Conservation (phyloP, 1,140 invertebrate species). For the Atta colombica region DNA sequence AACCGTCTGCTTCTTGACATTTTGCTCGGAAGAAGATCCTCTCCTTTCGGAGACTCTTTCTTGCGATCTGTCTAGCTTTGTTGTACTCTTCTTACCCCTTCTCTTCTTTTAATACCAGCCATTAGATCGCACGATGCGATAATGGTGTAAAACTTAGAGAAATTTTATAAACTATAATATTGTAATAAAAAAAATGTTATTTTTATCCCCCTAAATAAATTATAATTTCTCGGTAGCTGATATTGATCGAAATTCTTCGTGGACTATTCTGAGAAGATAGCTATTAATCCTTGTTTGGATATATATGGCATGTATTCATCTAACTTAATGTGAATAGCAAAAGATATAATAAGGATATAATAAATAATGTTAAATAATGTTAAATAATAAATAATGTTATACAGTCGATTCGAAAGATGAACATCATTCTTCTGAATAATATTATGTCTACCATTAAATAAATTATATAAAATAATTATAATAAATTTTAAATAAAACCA, state of each 20-base stretch:
- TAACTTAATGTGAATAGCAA: not conserved
- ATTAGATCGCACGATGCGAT: slow-evolving; percentile 45
- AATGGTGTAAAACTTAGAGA: slow-evolving; percentile 2
- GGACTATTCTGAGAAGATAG: not conserved
- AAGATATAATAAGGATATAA: slow-evolving; percentile 1
- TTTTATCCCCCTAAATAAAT: not conserved
- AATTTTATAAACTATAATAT: not conserved
- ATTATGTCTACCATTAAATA: not conserved
- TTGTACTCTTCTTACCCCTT: slow-evolving; percentile 34
- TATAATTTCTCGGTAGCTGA: not conserved
- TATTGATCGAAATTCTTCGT: slow-evolving; percentile 14
- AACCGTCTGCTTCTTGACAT: slow-evolving; percentile 82
- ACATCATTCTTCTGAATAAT: not conserved
- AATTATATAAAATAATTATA: too few relatives aligned
- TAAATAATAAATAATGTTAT: slow-evolving; percentile 21
- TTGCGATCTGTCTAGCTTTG: slow-evolving; percentile 69
- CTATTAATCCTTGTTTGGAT: slow-evolving; percentile 3
- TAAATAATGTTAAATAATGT: slow-evolving; percentile 19
- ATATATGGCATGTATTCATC: not conserved
- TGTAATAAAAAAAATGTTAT: not conserved
- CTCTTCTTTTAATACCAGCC: slow-evolving; percentile 55
- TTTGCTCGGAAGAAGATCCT: slow-evolving; percentile 75
- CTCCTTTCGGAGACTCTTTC: slow-evolving; percentile 64
- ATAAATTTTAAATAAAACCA: too few relatives aligned
- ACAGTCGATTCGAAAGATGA: not conserved